These are phyloP conservation scores for Ammospiza maritima DNA, from an alignment of 2,797 vertebrate species.

Conservation along the genomic window DNA sequence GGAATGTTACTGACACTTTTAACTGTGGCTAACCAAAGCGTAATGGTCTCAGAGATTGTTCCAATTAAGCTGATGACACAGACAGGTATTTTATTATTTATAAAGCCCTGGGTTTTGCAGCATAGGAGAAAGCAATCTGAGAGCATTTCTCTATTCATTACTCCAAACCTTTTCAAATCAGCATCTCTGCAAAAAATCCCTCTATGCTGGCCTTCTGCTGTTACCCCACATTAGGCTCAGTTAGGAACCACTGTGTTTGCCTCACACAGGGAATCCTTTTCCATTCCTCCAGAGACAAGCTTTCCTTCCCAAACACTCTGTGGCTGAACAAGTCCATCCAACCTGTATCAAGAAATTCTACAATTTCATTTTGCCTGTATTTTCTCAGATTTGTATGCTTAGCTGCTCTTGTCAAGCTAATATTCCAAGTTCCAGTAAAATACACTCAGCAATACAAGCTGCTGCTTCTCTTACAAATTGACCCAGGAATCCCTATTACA, in stretches of 20 bases:
- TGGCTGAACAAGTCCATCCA: neutral
- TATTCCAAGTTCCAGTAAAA: neutral
- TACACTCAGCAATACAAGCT: neutral
- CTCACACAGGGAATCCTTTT: neutral
- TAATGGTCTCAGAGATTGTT: neutral
- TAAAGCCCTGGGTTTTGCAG: neutral
- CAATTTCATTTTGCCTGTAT: neutral
- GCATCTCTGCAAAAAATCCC: neutral
- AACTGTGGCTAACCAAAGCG: neutral
- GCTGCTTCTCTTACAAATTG: neutral
- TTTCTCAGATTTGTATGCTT: neutral
- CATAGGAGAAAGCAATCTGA: neutral
- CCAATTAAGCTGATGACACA: neutral
- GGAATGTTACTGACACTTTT: neutral
- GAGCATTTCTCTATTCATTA: neutral
- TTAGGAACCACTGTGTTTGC: neutral
- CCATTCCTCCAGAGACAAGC: neutral
- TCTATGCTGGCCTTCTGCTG: neutral
- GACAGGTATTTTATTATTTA: constrained; percentile 10
- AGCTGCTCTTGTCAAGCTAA: neutral
- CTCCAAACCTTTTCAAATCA: neutral
- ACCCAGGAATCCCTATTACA: neutral
- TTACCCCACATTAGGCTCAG: neutral
- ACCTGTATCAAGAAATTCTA: neutral
- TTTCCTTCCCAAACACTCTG: neutral